Conservation (phyloP, 2,888 invertebrate genomes). For the Belgica antarctica region DNA sequence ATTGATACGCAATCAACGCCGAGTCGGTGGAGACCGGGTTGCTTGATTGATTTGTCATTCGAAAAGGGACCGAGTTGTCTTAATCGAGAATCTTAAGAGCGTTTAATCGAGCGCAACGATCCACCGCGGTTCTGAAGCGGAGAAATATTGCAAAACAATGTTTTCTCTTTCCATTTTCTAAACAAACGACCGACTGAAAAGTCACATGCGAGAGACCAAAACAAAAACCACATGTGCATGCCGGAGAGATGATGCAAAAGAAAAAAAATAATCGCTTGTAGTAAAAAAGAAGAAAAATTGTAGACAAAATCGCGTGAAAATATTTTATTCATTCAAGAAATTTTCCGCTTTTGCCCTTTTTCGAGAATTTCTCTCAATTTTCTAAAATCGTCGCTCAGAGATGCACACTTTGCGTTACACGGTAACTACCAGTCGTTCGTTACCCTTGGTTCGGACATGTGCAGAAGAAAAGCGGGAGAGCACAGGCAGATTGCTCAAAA, state of each 20-base stretch:
- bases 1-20: too few relatives aligned
- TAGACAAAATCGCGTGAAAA: constrained; percentile 39
- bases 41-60: constrained; percentile 1
- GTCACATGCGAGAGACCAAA: constrained; percentile 36
- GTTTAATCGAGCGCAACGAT: too few relatives aligned
- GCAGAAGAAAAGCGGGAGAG: constrained; percentile 8
- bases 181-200: too few relatives aligned
- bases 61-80: neutral
- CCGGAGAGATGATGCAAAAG: constrained; percentile 3
- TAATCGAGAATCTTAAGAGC: too few relatives aligned
- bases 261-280: constrained; percentile 19
- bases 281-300: constrained; percentile 35
- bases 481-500: neutral
- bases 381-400: too few relatives aligned
- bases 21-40: too few relatives aligned
- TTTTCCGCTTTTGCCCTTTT: neutral
- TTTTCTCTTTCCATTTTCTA: too few relatives aligned
- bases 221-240: constrained; percentile 41
- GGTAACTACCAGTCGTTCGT: neutral
- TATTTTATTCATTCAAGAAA: constrained; percentile 37
- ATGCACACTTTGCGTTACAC: neutral
- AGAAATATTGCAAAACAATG: too few relatives aligned
- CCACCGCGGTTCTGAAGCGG: too few relatives aligned
- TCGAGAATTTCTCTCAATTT: constrained; percentile 22
- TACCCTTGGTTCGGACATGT: constrained; percentile 10